These are phyloP conservation scores for Sorex maritimensis DNA, from an alignment of 2,797 vertebrate species.

Conservation along the genomic window DNA sequence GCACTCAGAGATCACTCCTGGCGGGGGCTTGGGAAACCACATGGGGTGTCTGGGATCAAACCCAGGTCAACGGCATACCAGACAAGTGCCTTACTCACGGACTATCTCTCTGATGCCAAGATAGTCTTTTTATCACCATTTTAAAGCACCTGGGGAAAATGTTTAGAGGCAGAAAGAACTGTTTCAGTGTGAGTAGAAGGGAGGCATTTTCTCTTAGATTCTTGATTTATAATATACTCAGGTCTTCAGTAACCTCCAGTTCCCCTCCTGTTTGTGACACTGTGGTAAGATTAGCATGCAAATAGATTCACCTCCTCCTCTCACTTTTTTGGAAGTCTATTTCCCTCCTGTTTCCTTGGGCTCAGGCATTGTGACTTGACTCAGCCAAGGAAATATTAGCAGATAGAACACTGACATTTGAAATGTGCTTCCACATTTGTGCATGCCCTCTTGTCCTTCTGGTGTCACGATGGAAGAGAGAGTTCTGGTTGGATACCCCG, in stretches of 20 bases:
- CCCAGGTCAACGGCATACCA: no score
- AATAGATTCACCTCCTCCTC: constrained; percentile 26
- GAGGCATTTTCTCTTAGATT: neutral
- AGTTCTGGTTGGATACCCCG: neutral
- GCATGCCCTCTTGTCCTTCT: neutral
- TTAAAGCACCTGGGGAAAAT: neutral
- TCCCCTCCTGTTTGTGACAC: neutral
- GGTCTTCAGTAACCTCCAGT: neutral
- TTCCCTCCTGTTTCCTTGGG: neutral
- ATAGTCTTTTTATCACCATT: constrained; percentile 44
- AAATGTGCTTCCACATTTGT: neutral
- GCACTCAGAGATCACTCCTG: no score
- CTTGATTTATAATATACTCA: constrained; percentile 44
- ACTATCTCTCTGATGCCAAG: no score
- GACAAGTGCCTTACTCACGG: no score
- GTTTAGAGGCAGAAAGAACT: neutral
- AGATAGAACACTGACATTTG: neutral
- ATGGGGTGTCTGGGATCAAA: no score
- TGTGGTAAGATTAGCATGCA: neutral
- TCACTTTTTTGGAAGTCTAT: constrained; percentile 18
- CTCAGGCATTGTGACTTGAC: neutral
- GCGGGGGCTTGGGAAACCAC: no score
- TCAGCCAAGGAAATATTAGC: constrained; percentile 15
- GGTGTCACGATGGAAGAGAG: neutral
- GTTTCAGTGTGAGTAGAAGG: no score